phyloP scores from a whole-genome alignment of 2,113 vertebrate species.

The Xiphophorus couchianus region DNA sequence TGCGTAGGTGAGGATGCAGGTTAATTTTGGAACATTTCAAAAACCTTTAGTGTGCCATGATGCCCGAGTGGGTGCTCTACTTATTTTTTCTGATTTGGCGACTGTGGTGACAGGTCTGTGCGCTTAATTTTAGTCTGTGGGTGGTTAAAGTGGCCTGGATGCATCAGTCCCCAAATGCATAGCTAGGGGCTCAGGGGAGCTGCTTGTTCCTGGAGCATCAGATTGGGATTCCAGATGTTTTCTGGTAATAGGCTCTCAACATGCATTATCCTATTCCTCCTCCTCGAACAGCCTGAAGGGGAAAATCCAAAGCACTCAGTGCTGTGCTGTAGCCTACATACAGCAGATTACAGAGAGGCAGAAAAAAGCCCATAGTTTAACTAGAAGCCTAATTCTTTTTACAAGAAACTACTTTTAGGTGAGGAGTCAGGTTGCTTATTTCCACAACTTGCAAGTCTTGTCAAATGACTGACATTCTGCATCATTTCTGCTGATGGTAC shows the following conservation, averaged over 20 bases:
- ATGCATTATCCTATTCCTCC: conserved; percentile 60
- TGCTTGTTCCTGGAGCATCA: conserved; percentile 49
- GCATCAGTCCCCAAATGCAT: conserved; percentile 58
- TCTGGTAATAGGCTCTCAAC: conserved; percentile 67
- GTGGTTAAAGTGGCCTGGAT: conserved; percentile 68
- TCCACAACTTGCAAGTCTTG: background rate
- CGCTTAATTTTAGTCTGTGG: conserved; percentile 56
- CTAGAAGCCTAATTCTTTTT: conserved; percentile 23
- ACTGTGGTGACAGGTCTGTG: conserved; percentile 23
- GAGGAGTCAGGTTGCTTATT: background rate
- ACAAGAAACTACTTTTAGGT: conserved; percentile 18
- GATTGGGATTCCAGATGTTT: conserved; percentile 79
- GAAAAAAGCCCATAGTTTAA: conserved; percentile 37
- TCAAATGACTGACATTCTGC: background rate
- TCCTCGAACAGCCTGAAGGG: conserved; percentile 52
- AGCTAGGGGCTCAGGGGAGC: conserved; percentile 51
- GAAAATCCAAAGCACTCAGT: conserved; percentile 44
- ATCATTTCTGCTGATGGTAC: background rate
- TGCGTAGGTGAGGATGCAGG: background rate
- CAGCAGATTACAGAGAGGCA: conserved; percentile 34
- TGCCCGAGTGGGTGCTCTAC: conserved; percentile 30
- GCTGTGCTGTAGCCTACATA: conserved; percentile 48
- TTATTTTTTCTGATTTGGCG: conserved; percentile 44
- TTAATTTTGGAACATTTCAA: background rate
- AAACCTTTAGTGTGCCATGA: background rate